phyloP scores from a whole-genome alignment of 2,888 invertebrate species.

The Drosophila antonietae region DNA sequence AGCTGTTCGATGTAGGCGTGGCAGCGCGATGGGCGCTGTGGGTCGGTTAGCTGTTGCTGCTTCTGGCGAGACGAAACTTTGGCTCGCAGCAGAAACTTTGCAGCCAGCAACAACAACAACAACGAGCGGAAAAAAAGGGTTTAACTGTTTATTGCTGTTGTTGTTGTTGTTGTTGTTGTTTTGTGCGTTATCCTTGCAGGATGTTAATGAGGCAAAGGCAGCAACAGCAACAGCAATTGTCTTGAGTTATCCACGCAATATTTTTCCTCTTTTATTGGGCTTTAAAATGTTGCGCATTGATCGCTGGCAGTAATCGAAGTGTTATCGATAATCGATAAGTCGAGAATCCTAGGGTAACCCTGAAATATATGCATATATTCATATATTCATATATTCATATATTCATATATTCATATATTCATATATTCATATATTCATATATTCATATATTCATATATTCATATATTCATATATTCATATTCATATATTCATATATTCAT shows the following conservation, averaged over 20 bases:
- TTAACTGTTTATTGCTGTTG: constrained; percentile 9
- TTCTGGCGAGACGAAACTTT: constrained; percentile 69
- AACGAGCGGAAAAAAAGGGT: constrained; percentile 12
- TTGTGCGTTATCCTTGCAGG: constrained; percentile 6
- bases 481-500: neutral
- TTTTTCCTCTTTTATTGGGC: neutral
- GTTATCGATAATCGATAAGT: constrained; percentile 1
- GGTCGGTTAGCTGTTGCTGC: neutral
- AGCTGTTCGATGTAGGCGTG: constrained; percentile 45
- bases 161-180: constrained; percentile 1
- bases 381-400: no score
- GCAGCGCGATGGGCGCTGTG: neutral
- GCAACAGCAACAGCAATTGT: neutral
- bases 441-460: neutral
- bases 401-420: no score
- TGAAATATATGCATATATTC: no score
- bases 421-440: no score
- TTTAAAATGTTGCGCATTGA: neutral
- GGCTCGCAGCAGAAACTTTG: constrained; percentile 71
- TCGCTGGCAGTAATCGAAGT: neutral
- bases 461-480: neutral
- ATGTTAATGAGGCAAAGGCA: constrained; percentile 13
- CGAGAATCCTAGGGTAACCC: no score
- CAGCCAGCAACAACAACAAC: constrained; percentile 49
- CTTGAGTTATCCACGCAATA: neutral